Evolutionary conservation across 2,113 vertebrate genomes (phyloP).

Genomic region (Leptobrachium leishanense): DNA sequence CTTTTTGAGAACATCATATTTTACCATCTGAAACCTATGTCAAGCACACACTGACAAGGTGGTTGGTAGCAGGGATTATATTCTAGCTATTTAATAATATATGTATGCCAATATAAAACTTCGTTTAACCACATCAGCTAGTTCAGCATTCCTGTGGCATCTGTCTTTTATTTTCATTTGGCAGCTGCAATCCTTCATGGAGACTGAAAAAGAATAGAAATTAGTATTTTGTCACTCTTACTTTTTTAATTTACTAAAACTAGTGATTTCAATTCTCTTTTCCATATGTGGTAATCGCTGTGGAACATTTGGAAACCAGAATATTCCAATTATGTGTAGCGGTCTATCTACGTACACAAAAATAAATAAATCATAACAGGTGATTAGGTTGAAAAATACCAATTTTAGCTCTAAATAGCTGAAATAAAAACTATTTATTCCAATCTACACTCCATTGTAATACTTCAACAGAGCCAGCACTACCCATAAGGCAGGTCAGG

Average conservation of each 20-base stretch:
- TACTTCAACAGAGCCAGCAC: too few species aligned
- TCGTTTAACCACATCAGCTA: constrained; percentile 47
- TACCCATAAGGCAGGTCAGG: too few species aligned
- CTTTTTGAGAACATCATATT: neutral
- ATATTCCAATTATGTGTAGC: too few species aligned
- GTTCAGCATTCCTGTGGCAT: constrained; percentile 43
- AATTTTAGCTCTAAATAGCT: too few species aligned
- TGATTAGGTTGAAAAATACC: too few species aligned
- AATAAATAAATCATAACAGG: too few species aligned
- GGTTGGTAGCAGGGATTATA: constrained; percentile 43
- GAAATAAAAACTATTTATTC: too few species aligned
- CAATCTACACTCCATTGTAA: too few species aligned
- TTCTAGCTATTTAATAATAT: neutral
- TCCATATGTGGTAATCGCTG: too few species aligned
- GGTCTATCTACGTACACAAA: too few species aligned
- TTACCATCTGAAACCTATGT: constrained; percentile 23
- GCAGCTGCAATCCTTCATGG: constrained; percentile 1
- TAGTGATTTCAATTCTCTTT: too few species aligned
- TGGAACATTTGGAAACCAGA: too few species aligned
- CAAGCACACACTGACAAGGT: neutral
- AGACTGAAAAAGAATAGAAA: neutral
- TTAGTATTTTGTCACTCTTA: neutral
- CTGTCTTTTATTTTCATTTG: neutral
- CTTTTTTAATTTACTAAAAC: neutral
- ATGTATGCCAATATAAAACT: constrained; percentile 26